Evolutionary conservation across 2,888 invertebrate genomes (phyloP).

Genomic region (Microplitis deprimator): DNA sequence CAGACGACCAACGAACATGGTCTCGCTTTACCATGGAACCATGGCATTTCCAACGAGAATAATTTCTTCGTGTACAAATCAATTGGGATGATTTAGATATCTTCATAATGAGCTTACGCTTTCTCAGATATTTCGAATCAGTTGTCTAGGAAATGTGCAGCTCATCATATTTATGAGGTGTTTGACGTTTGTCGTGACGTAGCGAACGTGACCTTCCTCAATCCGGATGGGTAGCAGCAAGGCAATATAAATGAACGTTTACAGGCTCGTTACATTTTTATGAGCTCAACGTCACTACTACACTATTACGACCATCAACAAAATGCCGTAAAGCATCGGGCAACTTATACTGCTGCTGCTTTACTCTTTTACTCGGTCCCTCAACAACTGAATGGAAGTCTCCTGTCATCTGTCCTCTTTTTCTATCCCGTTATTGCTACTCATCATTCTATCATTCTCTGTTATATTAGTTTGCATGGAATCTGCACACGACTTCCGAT

Average conservation of each 20-base stretch:
- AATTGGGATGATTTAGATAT: neutral
- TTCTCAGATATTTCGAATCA: slow-evolving; percentile 10
- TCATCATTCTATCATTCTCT: slow-evolving; percentile 47
- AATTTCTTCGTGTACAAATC: no score
- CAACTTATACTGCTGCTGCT: slow-evolving; percentile 47
- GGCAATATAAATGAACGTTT: slow-evolving; percentile 71
- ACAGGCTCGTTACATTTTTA: slow-evolving; percentile 72
- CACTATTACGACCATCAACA: slow-evolving; percentile 68
- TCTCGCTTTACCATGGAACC: no score
- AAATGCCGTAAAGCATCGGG: slow-evolving; percentile 70
- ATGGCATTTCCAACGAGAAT: no score
- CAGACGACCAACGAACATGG: no score
- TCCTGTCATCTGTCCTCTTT: slow-evolving; percentile 40
- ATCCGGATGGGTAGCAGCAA: slow-evolving; percentile 67
- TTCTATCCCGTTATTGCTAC: slow-evolving; percentile 51
- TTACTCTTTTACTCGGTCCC: slow-evolving; percentile 38
- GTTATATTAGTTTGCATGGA: slow-evolving; percentile 58
- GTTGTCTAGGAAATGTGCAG: slow-evolving; percentile 18
- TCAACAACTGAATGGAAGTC: slow-evolving; percentile 11
- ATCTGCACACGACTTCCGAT: slow-evolving; percentile 65
- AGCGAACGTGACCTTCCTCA: slow-evolving; percentile 67
- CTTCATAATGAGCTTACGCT: neutral
- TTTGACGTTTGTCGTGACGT: slow-evolving; percentile 54
- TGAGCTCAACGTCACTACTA: slow-evolving; percentile 69
- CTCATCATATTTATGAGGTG: slow-evolving; percentile 42